Evolutionary conservation across 2,888 invertebrate genomes (phyloP), one percentile per base, ranked within the genome.

Genomic region (Leucophora obtusa): DNA sequence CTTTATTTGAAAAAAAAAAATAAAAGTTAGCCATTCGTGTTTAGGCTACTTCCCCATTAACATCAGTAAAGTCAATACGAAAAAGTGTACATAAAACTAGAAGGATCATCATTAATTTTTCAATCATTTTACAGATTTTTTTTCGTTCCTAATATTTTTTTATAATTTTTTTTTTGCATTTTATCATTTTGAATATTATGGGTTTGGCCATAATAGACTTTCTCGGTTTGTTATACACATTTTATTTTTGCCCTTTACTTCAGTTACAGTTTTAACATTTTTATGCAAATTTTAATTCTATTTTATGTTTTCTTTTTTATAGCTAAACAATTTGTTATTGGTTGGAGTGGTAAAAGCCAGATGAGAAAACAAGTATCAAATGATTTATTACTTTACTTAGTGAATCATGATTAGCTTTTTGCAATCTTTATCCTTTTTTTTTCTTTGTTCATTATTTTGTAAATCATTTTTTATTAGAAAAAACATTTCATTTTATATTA

Each of bases 351-450:
- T 51, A 38, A 47, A 28, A 47, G 14, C 10, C 6, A 7, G 7
- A 71, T 43, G 60, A 24, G 58, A 10, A 71, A 60, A 56, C 28
- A 54, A 47, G 75, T 7, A 9, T 53, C 54, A 73, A 81, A 81
- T 81, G 73, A 77, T 81, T 77, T 77, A 81, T 81, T 65, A 62
- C 73, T 81, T 70, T 62, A 73, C 63, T 74, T 73, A 81, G 73
- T 70, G 51, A 81, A 81, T 73, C 65, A 77, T 81, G 81, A 77
- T 81, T 70, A 73, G 77, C 73, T 81, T 81, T 77, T 73, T 70
- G 50, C 58, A 54, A 68, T 75, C 62, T 71, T 71, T 62, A 75
- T 74, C 54, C 50, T 54, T 66, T 71, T 54, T 66, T 71, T 59
- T 65, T 69, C 24, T 28, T 47, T 50, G n/a, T 68, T 58, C 51